Evolutionary conservation across 2,888 invertebrate genomes (phyloP).

Genomic region (Trachelus troglodyta): DNA sequence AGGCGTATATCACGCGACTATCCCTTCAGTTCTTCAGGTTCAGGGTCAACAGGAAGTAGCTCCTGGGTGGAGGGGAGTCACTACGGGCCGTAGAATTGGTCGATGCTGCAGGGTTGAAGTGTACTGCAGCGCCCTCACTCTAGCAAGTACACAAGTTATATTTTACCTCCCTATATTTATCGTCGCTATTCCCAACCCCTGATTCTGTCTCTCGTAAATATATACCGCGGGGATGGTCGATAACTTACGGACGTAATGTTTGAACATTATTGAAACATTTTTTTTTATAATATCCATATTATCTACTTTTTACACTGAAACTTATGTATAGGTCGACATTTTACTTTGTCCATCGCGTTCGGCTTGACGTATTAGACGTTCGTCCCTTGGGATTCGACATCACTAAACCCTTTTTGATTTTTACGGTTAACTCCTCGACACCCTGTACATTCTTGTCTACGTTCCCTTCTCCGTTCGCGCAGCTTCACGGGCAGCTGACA

Average conservation of each 20-base stretch:
- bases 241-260: background rate
- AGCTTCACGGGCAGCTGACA: conserved; percentile 48
- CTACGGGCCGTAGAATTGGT: background rate
- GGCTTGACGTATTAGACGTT: background rate
- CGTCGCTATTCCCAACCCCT: background rate
- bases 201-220: background rate
- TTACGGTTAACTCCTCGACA: background rate
- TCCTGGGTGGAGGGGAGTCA: background rate
- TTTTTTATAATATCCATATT: background rate
- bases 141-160: background rate
- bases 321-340: background rate
- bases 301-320: background rate
- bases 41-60: background rate
- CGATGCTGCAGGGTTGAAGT: background rate
- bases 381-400: background rate
- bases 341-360: background rate
- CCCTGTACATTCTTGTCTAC: conserved; percentile 4
- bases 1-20: background rate
- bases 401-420: background rate
- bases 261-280: background rate
- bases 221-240: background rate
- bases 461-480: conserved; percentile 12
- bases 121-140: background rate
- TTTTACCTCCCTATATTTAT: background rate
- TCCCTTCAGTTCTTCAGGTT: background rate